Conservation (phyloP, 2,888 invertebrate genomes). For the Melieria picta region DNA sequence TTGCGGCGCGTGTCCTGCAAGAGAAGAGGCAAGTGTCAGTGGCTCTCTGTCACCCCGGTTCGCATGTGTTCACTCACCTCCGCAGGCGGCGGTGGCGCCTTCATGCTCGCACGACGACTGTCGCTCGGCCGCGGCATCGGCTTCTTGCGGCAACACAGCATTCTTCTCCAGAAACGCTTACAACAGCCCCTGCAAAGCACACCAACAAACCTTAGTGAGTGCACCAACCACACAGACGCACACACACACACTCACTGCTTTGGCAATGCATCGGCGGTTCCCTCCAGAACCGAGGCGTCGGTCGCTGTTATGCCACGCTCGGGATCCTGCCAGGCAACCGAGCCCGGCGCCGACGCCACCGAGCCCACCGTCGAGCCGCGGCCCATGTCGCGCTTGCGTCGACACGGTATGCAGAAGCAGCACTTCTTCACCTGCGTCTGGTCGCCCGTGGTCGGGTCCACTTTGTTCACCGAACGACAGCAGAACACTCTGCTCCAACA, state of each 20-base stretch:
- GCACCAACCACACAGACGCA: not conserved
- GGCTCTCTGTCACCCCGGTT: not conserved
- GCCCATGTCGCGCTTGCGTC: conserved; percentile 48
- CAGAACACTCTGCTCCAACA: conserved; percentile 64
- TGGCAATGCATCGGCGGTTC: conserved; percentile 65
- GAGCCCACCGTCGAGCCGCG: conserved; percentile 36
- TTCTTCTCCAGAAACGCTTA: conserved; percentile 56
- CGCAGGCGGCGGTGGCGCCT: conserved; percentile 68
- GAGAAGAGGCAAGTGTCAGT: not conserved
- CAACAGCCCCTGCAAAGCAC: conserved; percentile 58
- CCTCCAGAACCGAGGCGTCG: conserved; percentile 69
- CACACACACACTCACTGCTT: conserved; percentile 40
- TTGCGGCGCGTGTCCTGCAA: conserved; percentile 78
- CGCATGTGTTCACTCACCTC: conserved; percentile 66
- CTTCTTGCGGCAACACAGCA: conserved; percentile 66
- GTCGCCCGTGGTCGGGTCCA: conserved; percentile 60
- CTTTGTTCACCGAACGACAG: conserved; percentile 64
- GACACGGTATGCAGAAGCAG: conserved; percentile 65
- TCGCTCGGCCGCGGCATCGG: conserved; percentile 57
- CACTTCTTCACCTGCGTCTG: conserved; percentile 60
- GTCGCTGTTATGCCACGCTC: conserved; percentile 54
- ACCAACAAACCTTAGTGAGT: not conserved
- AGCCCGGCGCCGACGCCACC: conserved; percentile 38
- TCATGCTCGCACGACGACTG: conserved; percentile 73
- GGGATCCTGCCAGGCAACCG: conserved; percentile 63